A percentile compares a stretch with the other conserved stretches of the same genome.
Conservation (phyloP, 2,797 vertebrate genomes). For the Allobates femoralis region DNA sequence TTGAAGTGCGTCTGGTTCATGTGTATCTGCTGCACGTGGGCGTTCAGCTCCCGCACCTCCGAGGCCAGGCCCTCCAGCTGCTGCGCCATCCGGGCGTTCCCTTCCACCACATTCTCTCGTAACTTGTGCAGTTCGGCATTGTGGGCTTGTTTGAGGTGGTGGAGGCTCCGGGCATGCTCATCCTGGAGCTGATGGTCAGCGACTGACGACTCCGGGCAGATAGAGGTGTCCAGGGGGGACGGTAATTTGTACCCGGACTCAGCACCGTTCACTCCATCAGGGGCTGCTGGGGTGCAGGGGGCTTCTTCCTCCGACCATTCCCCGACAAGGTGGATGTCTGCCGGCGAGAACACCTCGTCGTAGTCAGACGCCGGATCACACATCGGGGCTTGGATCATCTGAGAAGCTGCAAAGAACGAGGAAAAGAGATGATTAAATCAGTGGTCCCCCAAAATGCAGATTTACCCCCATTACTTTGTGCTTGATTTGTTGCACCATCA, state of each 20-base stretch:
- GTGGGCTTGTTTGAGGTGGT: neutral
- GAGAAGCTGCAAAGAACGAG: neutral
- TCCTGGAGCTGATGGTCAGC: neutral
- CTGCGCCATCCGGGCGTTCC: neutral
- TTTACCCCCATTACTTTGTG: neutral
- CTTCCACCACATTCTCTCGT: constrained; percentile 28
- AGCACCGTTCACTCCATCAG: neutral
- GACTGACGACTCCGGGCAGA: neutral
- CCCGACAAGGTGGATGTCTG: constrained; percentile 4
- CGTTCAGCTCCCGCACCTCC: constrained; percentile 37
- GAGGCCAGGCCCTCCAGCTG: constrained; percentile 26
- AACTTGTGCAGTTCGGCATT: constrained; percentile 23
- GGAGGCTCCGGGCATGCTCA: neutral
- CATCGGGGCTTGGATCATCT: neutral
- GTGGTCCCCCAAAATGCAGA: neutral
- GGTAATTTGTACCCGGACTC: neutral
- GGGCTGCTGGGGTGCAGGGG: neutral
- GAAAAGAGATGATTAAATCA: neutral
- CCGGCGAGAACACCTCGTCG: neutral
- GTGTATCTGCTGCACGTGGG: constrained; percentile 45
- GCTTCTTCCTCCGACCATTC: constrained; percentile 38
- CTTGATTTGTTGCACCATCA: neutral
- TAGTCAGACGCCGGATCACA: neutral
- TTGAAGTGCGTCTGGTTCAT: constrained; percentile 43
- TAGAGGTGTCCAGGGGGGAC: neutral